These are phyloP conservation scores for Trematocara zebra DNA, from an alignment of 2,113 vertebrate genomes.

Conservation along the genomic window DNA sequence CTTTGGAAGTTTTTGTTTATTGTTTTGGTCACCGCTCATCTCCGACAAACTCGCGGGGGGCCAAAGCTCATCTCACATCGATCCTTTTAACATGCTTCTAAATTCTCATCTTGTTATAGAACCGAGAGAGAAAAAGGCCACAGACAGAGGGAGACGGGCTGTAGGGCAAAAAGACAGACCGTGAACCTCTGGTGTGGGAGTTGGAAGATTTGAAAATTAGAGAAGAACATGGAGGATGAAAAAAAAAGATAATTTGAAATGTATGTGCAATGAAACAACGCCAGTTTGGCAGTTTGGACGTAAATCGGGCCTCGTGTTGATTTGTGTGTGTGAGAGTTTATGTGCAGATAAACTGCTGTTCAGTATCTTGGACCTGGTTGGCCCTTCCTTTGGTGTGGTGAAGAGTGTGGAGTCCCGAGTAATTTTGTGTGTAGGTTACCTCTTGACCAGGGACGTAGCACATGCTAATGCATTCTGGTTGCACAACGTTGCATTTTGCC, in stretches of 20 bases:
- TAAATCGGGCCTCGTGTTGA: neutral
- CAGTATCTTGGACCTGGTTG: neutral
- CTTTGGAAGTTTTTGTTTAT: neutral
- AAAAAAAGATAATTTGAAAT: neutral
- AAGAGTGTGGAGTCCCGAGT: neutral
- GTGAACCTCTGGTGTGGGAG: neutral
- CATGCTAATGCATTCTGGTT: neutral
- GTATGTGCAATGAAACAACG: slow-evolving; percentile 35
- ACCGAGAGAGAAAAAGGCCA: neutral
- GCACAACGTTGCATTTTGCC: neutral
- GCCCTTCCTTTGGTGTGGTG: neutral
- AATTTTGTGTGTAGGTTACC: neutral
- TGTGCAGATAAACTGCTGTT: neutral
- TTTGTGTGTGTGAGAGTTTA: neutral
- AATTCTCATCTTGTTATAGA: slow-evolving; percentile 4
- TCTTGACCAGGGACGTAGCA: neutral
- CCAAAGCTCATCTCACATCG: neutral
- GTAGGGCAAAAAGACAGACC: neutral
- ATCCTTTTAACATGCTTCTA: slow-evolving; percentile 2
- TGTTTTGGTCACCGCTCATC: neutral
- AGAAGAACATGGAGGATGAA: slow-evolving; percentile 1
- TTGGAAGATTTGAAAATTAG: slow-evolving; percentile 26
- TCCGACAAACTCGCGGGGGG: neutral
- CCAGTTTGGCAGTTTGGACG: neutral
- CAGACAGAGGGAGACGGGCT: neutral